A percentile compares a stretch with the other conserved stretches of the same genome.
phyloP scores from a whole-genome alignment of 1,140 invertebrate genomes.

The Brachionus manjavacas region DNA sequence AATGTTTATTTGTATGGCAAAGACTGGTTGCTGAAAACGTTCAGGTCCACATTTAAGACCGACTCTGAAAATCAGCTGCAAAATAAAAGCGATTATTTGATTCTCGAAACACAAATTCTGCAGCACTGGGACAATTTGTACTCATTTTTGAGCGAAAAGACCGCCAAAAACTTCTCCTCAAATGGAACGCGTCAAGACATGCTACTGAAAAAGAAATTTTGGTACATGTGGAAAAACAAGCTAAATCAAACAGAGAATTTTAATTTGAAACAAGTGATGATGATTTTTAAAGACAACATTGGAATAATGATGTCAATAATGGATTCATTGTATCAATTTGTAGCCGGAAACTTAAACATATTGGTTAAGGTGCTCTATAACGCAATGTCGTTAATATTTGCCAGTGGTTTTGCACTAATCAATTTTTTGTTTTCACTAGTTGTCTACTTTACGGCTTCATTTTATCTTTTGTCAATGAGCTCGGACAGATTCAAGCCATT shows the following conservation, averaged over 20 bases:
- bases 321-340: constrained; percentile 1
- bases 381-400: constrained; percentile 4
- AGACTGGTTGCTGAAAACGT: constrained; percentile 73
- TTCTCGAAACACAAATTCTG: constrained; percentile 79
- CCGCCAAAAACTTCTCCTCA: not conserved
- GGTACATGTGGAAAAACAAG: constrained; percentile 10
- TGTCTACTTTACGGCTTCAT: constrained; percentile 11
- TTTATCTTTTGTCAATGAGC: constrained; percentile 22
- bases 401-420: constrained; percentile 1
- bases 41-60: constrained; percentile 57
- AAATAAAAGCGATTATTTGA: constrained; percentile 50
- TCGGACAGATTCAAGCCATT: not conserved
- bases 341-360: not conserved
- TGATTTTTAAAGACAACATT: constrained; percentile 6
- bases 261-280: not conserved
- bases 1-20: constrained; percentile 85
- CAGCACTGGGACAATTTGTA: constrained; percentile 80
- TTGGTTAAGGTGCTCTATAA: not conserved
- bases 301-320: constrained; percentile 9
- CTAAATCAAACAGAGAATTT: not conserved
- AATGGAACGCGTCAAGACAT: not conserved
- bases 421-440: constrained; percentile 39
- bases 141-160: constrained; percentile 49
- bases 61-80: constrained; percentile 47
- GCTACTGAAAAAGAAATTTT: not conserved